A percentile compares a stretch with the other conserved stretches of the same genome.
These are phyloP conservation scores for Stenodema calcarata DNA, from an alignment of 2,888 invertebrate genomes.

Conservation along the genomic window DNA sequence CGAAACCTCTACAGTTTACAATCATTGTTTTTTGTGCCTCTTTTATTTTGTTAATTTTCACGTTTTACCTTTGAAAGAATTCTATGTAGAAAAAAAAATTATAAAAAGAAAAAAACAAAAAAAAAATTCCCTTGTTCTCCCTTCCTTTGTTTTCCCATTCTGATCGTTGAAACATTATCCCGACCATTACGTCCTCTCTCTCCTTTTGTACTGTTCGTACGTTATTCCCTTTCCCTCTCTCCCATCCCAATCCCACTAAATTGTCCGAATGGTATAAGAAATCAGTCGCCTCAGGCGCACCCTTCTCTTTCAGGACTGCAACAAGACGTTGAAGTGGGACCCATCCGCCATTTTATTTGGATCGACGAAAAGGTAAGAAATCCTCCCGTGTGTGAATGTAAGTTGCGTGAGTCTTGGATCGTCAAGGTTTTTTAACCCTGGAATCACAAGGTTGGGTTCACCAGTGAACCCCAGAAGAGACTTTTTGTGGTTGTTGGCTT, in stretches of 20 bases:
- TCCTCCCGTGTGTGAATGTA: too few relatives aligned
- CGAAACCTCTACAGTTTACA: neutral
- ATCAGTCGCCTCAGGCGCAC: slow-evolving; percentile 45
- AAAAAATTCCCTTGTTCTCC: slow-evolving; percentile 1
- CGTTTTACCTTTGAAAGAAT: neutral
- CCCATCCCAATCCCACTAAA: slow-evolving; percentile 22
- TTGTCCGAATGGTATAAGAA: slow-evolving; percentile 39
- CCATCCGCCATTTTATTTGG: too few relatives aligned
- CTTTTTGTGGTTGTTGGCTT: too few relatives aligned
- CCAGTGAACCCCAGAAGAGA: too few relatives aligned
- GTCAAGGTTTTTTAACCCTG: too few relatives aligned
- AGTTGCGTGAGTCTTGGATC: too few relatives aligned
- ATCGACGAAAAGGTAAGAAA: too few relatives aligned
- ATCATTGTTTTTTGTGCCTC: neutral
- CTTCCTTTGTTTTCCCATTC: neutral
- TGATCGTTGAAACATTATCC: neutral
- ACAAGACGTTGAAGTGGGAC: too few relatives aligned
- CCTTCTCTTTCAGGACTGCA: neutral
- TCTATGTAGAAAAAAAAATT: slow-evolving; percentile 13
- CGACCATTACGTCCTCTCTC: neutral
- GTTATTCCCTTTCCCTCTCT: neutral
- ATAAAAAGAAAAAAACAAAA: slow-evolving; percentile 16
- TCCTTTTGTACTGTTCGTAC: neutral
- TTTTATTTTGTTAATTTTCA: neutral
- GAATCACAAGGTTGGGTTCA: too few relatives aligned